These are phyloP conservation scores for Alviniconcha strummeri DNA, from an alignment of 2,888 invertebrate genomes.

Conservation along the genomic window DNA sequence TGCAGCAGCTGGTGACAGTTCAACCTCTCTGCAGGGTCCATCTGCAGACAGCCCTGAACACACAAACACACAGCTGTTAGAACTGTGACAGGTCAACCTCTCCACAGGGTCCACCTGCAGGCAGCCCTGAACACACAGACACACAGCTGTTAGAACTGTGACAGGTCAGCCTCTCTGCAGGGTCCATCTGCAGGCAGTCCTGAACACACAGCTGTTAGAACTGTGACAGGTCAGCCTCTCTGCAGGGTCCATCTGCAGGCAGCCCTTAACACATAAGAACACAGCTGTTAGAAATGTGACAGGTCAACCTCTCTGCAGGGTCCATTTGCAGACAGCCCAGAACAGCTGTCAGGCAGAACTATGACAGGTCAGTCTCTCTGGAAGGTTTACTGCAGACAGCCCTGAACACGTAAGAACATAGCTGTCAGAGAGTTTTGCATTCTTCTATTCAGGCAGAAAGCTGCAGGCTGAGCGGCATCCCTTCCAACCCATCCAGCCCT, in stretches of 20 bases:
- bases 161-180: constrained; percentile 91
- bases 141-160: constrained; percentile 73
- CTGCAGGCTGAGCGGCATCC: too few species aligned
- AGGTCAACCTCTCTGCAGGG: neutral
- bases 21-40: constrained; percentile 93
- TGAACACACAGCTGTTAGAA: constrained; percentile 70
- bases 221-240: constrained; percentile 91
- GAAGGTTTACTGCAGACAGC: constrained; percentile 96
- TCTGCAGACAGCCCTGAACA: constrained; percentile 91
- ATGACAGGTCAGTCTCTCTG: constrained; percentile 92
- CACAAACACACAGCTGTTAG: neutral
- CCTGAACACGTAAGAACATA: constrained; percentile 76
- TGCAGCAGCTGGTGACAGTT: constrained; percentile 92
- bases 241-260: constrained; percentile 94
- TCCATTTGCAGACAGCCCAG: neutral
- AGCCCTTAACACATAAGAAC: constrained; percentile 80
- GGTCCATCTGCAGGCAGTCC: constrained; percentile 97
- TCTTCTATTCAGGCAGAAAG: too few species aligned
- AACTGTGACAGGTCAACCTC: neutral
- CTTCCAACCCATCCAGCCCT: too few species aligned
- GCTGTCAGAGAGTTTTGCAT: neutral
- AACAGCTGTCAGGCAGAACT: neutral
- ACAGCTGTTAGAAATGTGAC: neutral
- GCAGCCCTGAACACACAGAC: neutral
- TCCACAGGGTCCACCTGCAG: neutral